Percentiles rank a stretch among this genome's conserved stretches.
phyloP scores from a whole-genome alignment of 2,888 invertebrate species.

The Zeuzera pyrina region DNA sequence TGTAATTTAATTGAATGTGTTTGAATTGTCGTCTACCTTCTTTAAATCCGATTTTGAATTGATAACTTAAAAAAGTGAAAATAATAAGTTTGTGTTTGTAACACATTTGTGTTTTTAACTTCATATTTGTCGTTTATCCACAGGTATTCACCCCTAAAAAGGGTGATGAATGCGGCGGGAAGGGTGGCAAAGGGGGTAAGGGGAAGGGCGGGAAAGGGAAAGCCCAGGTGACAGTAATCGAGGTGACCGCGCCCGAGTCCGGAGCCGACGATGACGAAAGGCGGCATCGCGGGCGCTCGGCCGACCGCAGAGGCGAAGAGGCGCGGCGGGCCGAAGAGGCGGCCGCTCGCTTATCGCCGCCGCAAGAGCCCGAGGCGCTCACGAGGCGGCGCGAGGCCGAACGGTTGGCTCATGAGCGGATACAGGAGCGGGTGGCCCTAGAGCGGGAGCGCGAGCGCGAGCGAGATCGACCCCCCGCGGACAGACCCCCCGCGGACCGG shows the following conservation, averaged over 20 bases:
- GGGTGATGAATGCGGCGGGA: slow-evolving; percentile 79
- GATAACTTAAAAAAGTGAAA: too few relatives aligned
- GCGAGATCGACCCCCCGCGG: slow-evolving; percentile 24
- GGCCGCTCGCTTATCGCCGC: slow-evolving; percentile 47
- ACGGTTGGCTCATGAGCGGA: slow-evolving; percentile 23
- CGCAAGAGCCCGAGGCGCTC: slow-evolving; percentile 32
- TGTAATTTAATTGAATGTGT: too few relatives aligned
- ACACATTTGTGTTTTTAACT: too few relatives aligned
- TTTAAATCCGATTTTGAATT: too few relatives aligned
- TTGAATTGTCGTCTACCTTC: too few relatives aligned
- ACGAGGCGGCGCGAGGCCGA: slow-evolving; percentile 28
- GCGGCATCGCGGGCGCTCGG: slow-evolving; percentile 46
- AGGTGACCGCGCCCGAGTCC: slow-evolving; percentile 55
- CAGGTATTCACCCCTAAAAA: slow-evolving; percentile 71
- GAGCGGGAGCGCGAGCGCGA: slow-evolving; percentile 33
- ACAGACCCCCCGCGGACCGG: slow-evolving; percentile 25
- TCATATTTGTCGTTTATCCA: too few relatives aligned
- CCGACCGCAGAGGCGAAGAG: too few relatives aligned
- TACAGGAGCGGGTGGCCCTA: slow-evolving; percentile 29
- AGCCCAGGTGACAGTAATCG: slow-evolving; percentile 82
- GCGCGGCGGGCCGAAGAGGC: slow-evolving; percentile 47
- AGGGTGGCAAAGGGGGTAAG: slow-evolving; percentile 80
- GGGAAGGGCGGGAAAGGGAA: slow-evolving; percentile 82
- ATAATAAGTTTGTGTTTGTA: too few relatives aligned
- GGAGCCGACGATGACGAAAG: slow-evolving; percentile 56